Evolutionary conservation across 2,888 invertebrate genomes (phyloP), one percentile per base, ranked within the genome.

Genomic region (Rutpela maculata): DNA sequence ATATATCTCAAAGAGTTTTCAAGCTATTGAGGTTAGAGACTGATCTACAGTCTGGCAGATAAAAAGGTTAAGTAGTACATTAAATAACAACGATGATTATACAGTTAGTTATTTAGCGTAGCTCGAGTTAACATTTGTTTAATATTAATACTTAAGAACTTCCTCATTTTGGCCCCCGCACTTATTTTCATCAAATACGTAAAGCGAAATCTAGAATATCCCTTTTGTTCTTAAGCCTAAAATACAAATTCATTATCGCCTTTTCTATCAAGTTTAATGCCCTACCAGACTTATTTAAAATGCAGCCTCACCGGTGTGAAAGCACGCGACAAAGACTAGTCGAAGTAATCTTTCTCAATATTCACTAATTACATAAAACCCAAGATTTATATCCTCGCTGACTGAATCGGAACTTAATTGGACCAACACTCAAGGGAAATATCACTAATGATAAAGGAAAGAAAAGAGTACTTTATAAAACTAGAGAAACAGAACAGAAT

Each of bases 281-380:
- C 19, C 19, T 18, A 19, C 43, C 18, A 65, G 38, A 43, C 65
- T 65, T 31, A 43, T 66, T 73, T 59, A 69, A 35, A 69, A 69
- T 69, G 2, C 50, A 15, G n/a, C 70, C 26, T 26, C 38, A 59
- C 55, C n/a, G 38, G 59, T 55, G 59, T 38, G 57, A 56, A 73
- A 56, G 55, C 73, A 55, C 22, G 55, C 35, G 73, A 74, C 74
- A 60, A 66, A 66, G 74, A 67, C 71, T 65, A 78, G 77, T 78
- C 69, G 69, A 11, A 50, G 77, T 76, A 67, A 81, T 82, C 80
- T 75, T 78, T 81, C 82, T 81, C 81, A 81, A 81, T 82, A 80
- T 82, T 72, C 79, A 65, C 76, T 79, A 82, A 82, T 82, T 82
- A 79, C 72, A 73, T 78, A 74, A 80, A 81, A 80, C 78, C 78